A percentile compares a stretch with the other conserved stretches of the same genome.
Conservation (phyloP, 1,140 invertebrate genomes). For the Drosophila santomea region DNA sequence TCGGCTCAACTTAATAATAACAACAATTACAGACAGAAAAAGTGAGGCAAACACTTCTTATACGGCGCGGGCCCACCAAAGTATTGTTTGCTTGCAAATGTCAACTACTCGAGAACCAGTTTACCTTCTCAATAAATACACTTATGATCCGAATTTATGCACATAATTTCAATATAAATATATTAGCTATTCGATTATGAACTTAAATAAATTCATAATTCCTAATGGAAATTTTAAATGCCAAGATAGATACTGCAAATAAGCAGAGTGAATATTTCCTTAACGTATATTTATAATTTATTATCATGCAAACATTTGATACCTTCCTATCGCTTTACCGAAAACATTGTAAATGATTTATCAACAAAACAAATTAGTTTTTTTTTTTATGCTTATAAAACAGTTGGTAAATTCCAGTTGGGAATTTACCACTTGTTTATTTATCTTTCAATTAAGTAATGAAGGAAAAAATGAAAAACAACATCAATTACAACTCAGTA, state of each 20-base stretch:
- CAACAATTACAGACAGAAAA: slow-evolving; percentile 17
- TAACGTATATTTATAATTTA: not conserved
- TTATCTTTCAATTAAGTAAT: not conserved
- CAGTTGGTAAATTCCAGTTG: no score
- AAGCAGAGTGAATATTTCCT: not conserved
- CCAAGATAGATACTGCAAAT: not conserved
- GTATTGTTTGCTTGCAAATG: slow-evolving; percentile 17
- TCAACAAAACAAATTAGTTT: not conserved
- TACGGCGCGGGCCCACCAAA: not conserved
- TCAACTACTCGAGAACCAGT: slow-evolving; percentile 24
- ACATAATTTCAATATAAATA: slow-evolving; percentile 13
- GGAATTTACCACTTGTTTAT: slow-evolving; percentile 14
- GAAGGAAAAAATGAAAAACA: not conserved
- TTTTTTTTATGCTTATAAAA: no score
- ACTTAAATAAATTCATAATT: slow-evolving; percentile 1
- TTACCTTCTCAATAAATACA: not conserved
- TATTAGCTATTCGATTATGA: slow-evolving; percentile 7
- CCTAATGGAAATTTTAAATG: slow-evolving; percentile 5
- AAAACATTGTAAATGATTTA: not conserved
- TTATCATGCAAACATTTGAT: not conserved
- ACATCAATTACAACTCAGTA: not conserved
- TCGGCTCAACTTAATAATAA: slow-evolving; percentile 20
- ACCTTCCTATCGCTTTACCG: not conserved
- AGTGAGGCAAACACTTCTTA: slow-evolving; percentile 12
- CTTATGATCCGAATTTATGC: slow-evolving; percentile 8